Evolutionary conservation across 2,797 vertebrate species (phyloP), one percentile per base, ranked within the genome.

Genomic region (Dicrostonyx torquatus): DNA sequence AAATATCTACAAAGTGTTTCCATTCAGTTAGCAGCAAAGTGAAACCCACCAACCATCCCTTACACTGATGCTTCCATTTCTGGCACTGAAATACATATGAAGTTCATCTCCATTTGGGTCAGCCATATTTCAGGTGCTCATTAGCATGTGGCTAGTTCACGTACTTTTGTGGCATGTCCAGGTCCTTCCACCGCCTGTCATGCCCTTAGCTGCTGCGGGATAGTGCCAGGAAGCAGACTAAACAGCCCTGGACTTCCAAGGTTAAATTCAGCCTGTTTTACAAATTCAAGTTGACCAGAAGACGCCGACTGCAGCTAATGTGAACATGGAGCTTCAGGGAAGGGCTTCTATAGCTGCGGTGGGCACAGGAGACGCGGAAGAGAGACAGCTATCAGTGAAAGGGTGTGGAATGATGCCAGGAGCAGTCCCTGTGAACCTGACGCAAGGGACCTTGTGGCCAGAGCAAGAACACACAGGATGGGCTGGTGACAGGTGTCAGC

Each of bases 251-350:
- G 73, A 64, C 70, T 77, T 87, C 24, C 40, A 75, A 90, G 92
- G 60, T 14, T 89, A 76, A 80, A 86, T 88, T 70, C 87, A 22
- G 60, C 53, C 86, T 26, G 66, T 62, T 95, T 58, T 62, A 76
- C 22, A 89, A 87, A n/a, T 90, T 87, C 75, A 75, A 43, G 50
- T 89, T 90, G 17, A 77, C 18, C 72, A 87, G 17, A 26, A 92
- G 50, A 88, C 10, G 50, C 31, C 68, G 6, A 34, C 75, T 62
- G 5, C 75, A 55, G 76, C 29, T n/a, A 79, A 62, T 11, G 26
- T 18, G 53, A 50, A 50, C 34, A 26, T 45, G 79, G 64, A 90
- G 8, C 66, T 94, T 95, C 79, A 62, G 53, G 70, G 75, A 82
- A 85, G 82, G 37, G 85, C 40, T 22, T 75, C 60, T 66, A 26